Conservation (phyloP, 2,888 invertebrate species). For the Girardia tigrina region DNA sequence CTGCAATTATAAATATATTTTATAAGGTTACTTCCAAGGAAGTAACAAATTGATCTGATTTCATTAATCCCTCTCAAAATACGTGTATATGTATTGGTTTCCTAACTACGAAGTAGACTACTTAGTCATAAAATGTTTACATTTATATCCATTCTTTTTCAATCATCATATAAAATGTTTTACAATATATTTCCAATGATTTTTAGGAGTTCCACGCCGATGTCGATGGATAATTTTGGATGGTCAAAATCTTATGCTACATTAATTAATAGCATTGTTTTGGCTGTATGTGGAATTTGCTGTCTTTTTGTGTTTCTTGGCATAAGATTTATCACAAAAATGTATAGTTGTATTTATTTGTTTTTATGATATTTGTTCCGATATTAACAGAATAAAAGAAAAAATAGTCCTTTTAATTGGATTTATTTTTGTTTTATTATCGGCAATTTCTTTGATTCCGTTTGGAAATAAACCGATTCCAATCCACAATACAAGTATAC, state of each 20-base stretch:
- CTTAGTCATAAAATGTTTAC: no score
- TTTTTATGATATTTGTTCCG: background rate
- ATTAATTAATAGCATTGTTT: conserved; percentile 44
- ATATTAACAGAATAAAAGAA: background rate
- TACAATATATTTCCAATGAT: background rate
- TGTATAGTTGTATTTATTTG: conserved; percentile 38
- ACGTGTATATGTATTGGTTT: no score
- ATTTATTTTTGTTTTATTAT: background rate
- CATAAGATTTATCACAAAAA: conserved; percentile 42
- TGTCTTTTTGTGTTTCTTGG: conserved; percentile 44
- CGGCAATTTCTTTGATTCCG: background rate
- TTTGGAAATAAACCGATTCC: background rate
- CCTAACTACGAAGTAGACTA: no score
- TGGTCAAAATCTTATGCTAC: conserved; percentile 48
- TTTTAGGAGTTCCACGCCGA: conserved; percentile 41
- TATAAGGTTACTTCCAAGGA: no score
- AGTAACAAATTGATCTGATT: no score
- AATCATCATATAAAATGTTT: no score
- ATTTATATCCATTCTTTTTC: no score
- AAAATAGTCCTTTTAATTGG: background rate
- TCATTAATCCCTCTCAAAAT: no score
- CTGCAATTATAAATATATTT: no score
- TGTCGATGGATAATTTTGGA: conserved; percentile 50
- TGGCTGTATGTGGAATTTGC: conserved; percentile 44
- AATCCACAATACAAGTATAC: background rate